A percentile compares a stretch with the other conserved stretches of the same genome.
These are phyloP conservation scores for Tupaia chinensis DNA, from an alignment of 2,113 vertebrate genomes.

Conservation along the genomic window DNA sequence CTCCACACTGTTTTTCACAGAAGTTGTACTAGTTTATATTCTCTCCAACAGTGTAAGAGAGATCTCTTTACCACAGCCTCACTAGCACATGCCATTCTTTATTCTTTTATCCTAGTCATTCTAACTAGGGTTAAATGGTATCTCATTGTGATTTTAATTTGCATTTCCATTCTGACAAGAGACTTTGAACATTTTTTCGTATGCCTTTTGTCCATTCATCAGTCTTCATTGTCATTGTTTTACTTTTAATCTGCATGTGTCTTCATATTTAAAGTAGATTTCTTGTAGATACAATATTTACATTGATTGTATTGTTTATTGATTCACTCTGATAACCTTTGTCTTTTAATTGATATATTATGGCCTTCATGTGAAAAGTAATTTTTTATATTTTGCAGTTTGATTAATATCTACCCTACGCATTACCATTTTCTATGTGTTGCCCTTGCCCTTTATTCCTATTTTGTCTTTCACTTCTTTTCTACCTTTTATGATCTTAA, in stretches of 20 bases:
- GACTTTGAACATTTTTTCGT: too few species aligned
- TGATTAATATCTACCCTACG: not conserved
- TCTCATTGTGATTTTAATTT: too few species aligned
- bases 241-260: not conserved
- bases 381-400: not conserved
- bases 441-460: not conserved
- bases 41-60: too few species aligned
- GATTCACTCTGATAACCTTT: not conserved
- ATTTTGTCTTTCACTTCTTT: not conserved
- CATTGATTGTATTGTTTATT: not conserved
- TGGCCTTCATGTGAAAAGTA: not conserved
- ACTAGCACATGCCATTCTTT: too few species aligned
- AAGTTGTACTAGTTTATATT: too few species aligned
- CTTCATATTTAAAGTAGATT: not conserved
- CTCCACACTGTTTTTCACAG: too few species aligned
- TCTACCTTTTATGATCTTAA: not conserved
- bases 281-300: not conserved
- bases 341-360: not conserved
- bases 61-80: too few species aligned
- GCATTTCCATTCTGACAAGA: too few species aligned
- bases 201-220: not conserved
- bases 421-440: not conserved
- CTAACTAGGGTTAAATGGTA: too few species aligned
- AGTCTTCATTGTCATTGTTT: not conserved
- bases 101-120: too few species aligned